Percentiles rank a stretch among this genome's conserved stretches.
phyloP scores from a whole-genome alignment of 2,113 vertebrate genomes.

The Cochlearius cochlearius region DNA sequence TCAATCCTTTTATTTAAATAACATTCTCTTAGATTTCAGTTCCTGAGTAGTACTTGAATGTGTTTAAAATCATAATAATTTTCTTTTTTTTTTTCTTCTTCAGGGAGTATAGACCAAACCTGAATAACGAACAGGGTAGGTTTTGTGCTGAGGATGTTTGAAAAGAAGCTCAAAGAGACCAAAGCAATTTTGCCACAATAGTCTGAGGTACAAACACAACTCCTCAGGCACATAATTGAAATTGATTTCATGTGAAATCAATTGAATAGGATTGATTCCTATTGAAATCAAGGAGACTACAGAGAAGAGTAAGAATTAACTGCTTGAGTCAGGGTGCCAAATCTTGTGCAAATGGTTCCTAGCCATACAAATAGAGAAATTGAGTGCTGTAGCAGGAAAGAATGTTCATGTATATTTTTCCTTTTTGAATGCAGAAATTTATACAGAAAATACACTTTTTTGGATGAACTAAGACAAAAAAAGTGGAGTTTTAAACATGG shows the following conservation, averaged over 20 bases:
- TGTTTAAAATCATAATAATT: not conserved
- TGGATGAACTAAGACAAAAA: not conserved
- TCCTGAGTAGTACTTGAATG: not conserved
- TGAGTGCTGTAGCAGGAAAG: not conserved
- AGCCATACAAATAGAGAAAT: not conserved
- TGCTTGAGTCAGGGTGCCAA: not conserved
- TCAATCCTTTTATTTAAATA: not conserved
- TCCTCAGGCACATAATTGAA: slow-evolving; percentile 18
- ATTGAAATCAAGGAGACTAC: not conserved
- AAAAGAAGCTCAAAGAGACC: not conserved
- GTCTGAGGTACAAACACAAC: not conserved
- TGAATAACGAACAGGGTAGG: not conserved
- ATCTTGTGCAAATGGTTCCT: not conserved
- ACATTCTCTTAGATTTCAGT: not conserved
- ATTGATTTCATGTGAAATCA: slow-evolving; percentile 27
- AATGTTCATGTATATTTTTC: not conserved
- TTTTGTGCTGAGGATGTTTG: not conserved
- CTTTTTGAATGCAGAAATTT: not conserved
- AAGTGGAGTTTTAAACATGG: not conserved
- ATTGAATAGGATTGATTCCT: not conserved
- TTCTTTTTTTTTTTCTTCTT: not conserved
- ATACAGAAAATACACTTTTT: not conserved
- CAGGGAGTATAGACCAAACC: not conserved
- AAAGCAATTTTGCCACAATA: not conserved
- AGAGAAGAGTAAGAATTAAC: not conserved